Evolutionary conservation across 2,113 vertebrate species (phyloP).

Genomic region (Phrynosoma platyrhinos): DNA sequence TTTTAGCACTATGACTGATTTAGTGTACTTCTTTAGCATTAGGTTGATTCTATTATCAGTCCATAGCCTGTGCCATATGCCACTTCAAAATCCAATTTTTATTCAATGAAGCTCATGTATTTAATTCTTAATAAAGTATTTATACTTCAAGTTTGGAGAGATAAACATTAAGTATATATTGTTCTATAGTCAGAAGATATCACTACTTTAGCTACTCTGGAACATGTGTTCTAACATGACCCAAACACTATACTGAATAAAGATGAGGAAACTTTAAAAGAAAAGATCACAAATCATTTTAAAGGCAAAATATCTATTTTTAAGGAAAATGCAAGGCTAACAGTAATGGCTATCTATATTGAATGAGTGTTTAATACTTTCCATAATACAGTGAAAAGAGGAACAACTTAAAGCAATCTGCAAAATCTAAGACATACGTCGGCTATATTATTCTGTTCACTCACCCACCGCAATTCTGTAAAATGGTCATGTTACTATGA

Average conservation of each 20-base stretch:
- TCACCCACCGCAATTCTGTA: neutral
- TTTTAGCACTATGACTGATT: too few species aligned
- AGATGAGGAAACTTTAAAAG: neutral
- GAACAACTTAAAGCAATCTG: neutral
- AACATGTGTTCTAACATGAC: too few species aligned
- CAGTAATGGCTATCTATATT: neutral
- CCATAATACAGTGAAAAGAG: neutral
- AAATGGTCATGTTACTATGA: constrained; percentile 28
- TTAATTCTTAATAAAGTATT: too few species aligned
- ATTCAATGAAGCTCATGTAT: too few species aligned
- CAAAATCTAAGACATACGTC: neutral
- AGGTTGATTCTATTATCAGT: too few species aligned
- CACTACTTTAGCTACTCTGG: too few species aligned
- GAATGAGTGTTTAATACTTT: neutral
- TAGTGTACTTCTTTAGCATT: too few species aligned
- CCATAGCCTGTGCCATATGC: too few species aligned
- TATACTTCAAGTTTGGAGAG: too few species aligned
- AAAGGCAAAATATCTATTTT: neutral
- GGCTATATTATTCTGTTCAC: neutral
- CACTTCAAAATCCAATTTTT: too few species aligned
- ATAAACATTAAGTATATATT: too few species aligned
- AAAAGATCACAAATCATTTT: neutral
- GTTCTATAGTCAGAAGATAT: too few species aligned
- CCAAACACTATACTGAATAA: neutral
- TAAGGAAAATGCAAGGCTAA: neutral